These are phyloP conservation scores for Eublepharis macularius DNA, from an alignment of 2,113 vertebrate species.

Conservation along the genomic window DNA sequence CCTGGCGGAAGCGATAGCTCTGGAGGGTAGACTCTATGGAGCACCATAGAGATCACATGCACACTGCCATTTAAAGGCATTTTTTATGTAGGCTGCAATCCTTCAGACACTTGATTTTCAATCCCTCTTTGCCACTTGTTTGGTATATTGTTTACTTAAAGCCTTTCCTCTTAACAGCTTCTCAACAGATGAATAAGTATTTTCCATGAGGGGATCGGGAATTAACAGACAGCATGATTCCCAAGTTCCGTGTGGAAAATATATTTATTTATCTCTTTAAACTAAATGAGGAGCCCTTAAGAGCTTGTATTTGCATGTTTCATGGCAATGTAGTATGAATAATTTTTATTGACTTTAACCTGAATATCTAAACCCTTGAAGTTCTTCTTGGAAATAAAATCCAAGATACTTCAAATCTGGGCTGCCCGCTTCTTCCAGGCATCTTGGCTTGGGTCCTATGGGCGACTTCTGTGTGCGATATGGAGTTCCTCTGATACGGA, in stretches of 20 bases:
- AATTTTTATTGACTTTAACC: conserved; percentile 8
- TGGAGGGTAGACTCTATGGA: too few relatives aligned
- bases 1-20: too few relatives aligned
- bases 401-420: neutral
- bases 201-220: neutral
- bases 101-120: neutral
- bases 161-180: conserved; percentile 9
- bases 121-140: neutral
- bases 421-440: too few relatives aligned
- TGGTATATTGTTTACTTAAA: neutral
- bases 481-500: too few relatives aligned
- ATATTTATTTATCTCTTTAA: neutral
- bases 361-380: neutral
- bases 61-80: neutral
- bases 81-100: neutral
- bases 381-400: neutral
- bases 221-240: neutral
- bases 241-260: neutral
- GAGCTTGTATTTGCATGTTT: neutral
- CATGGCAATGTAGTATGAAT: conserved; percentile 9
- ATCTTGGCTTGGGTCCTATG: too few relatives aligned
- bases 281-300: neutral
- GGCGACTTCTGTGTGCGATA: too few relatives aligned
- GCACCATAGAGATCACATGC: too few relatives aligned
- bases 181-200: neutral